Conservation (phyloP, 1,140 invertebrate genomes). For the Drosophila sturtevanti region DNA sequence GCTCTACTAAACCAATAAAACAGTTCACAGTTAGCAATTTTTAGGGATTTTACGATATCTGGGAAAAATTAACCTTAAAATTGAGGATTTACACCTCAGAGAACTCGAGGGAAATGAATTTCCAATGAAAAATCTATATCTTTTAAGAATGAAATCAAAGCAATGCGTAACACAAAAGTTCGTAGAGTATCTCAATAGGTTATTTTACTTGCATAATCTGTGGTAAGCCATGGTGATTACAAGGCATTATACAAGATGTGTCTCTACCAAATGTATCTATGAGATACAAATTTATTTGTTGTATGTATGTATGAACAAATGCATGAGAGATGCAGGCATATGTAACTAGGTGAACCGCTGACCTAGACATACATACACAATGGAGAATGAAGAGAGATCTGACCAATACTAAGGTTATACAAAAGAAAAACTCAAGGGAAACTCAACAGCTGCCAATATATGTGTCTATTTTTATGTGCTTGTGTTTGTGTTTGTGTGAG, state of each 20-base stretch:
- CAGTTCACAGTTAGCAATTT: constrained; percentile 51
- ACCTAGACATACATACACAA: constrained; percentile 32
- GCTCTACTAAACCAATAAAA: constrained; percentile 71
- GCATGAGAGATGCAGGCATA: constrained; percentile 31
- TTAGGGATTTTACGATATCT: constrained; percentile 12
- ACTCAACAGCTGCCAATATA: constrained; percentile 55
- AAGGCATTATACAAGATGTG: constrained; percentile 54
- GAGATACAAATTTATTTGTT: constrained; percentile 45
- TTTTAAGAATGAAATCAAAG: constrained; percentile 26
- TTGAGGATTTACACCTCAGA: constrained; percentile 62
- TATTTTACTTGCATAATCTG: constrained; percentile 67
- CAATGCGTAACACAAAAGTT: constrained; percentile 35
- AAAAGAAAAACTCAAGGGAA: constrained; percentile 46
- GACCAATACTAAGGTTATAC: constrained; percentile 8
- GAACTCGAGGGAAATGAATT: constrained; percentile 21
- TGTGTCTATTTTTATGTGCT: not conserved
- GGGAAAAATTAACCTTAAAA: constrained; percentile 61
- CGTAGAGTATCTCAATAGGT: constrained; percentile 10
- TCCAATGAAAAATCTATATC: constrained; percentile 30
- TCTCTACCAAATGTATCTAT: constrained; percentile 29
- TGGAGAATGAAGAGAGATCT: constrained; percentile 39
- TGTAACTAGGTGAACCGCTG: constrained; percentile 52
- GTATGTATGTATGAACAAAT: constrained; percentile 3
- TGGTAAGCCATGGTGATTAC: constrained; percentile 66
- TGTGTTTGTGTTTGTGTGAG: constrained; percentile 22